A percentile compares a stretch with the other conserved stretches of the same genome.
Evolutionary conservation across 1,140 invertebrate species (phyloP).

Genomic region (Drosophila athabasca): DNA sequence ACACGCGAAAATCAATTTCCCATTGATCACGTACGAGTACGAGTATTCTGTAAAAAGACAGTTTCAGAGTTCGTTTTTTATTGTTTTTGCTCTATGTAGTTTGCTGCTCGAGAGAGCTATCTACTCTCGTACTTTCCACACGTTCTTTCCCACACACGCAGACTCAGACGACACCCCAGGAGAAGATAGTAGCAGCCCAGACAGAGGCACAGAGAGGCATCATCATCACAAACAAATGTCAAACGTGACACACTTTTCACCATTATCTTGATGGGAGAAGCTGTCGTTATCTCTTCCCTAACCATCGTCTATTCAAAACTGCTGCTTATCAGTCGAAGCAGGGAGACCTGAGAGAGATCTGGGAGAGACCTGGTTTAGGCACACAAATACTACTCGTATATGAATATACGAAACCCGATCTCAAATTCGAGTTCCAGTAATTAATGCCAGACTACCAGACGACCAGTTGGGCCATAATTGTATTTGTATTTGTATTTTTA

Average conservation of each 20-base stretch:
- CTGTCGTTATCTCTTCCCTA: constrained; percentile 53
- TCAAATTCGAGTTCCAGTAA: constrained; percentile 57
- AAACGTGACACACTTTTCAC: constrained; percentile 75
- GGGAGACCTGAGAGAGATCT: constrained; percentile 1
- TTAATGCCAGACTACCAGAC: constrained; percentile 53
- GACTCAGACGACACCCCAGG: constrained; percentile 22
- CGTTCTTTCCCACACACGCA: constrained; percentile 49
- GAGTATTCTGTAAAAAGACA: constrained; percentile 19
- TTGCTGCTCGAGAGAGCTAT: too few species aligned
- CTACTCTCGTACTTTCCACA: constrained; percentile 23
- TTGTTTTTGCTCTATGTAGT: not conserved
- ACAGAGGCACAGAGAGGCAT: constrained; percentile 5
- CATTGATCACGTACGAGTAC: constrained; percentile 52
- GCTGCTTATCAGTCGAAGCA: constrained; percentile 40
- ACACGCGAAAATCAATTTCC: constrained; percentile 67
- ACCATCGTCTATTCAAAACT: constrained; percentile 11
- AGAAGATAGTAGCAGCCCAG: constrained; percentile 1
- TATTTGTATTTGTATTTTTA: constrained; percentile 55
- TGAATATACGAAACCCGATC: constrained; percentile 39
- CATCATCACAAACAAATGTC: constrained; percentile 39
- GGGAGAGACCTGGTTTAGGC: constrained; percentile 19
- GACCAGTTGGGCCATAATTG: constrained; percentile 47
- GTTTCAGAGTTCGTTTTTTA: constrained; percentile 8
- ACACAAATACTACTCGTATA: constrained; percentile 7
- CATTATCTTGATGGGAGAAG: constrained; percentile 57